These are phyloP conservation scores for Cichlasoma orientale DNA, from an alignment of 2,797 vertebrate species.

Conservation along the genomic window DNA sequence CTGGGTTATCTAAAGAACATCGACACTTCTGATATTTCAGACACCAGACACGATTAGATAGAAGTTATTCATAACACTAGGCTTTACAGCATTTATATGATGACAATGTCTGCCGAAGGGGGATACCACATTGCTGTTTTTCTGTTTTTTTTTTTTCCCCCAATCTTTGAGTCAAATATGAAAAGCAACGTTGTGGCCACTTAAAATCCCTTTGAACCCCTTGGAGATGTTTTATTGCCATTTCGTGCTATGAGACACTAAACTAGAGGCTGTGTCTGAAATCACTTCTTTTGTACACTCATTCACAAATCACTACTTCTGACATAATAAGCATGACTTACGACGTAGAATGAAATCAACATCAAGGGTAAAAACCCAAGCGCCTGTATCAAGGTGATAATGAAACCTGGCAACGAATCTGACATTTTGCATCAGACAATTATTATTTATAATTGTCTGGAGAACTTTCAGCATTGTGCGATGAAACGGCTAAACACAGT, in stretches of 20 bases:
- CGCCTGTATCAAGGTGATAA: too few relatives aligned
- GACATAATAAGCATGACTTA: background rate
- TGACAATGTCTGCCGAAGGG: background rate
- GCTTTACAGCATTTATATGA: background rate
- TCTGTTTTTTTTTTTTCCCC: background rate
- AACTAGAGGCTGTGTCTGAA: background rate
- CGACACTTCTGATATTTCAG: background rate
- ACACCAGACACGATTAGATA: background rate
- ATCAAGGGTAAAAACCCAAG: too few relatives aligned
- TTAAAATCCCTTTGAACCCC: background rate
- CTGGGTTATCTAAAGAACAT: background rate
- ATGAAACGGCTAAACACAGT: too few relatives aligned
- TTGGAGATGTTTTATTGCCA: background rate
- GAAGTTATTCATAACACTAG: background rate
- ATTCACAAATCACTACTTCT: background rate
- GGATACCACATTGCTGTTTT: background rate
- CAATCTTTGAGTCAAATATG: constrained; percentile 18
- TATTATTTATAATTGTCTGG: too few relatives aligned
- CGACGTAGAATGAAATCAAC: too few relatives aligned
- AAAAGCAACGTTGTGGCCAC: constrained; percentile 6
- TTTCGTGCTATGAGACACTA: background rate
- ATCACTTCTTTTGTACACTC: background rate
- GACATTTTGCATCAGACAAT: too few relatives aligned
- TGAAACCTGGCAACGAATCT: too few relatives aligned
- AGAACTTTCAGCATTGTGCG: too few relatives aligned